Conservation (phyloP, 2,888 invertebrate genomes). For the Meteorus cinctellus region DNA sequence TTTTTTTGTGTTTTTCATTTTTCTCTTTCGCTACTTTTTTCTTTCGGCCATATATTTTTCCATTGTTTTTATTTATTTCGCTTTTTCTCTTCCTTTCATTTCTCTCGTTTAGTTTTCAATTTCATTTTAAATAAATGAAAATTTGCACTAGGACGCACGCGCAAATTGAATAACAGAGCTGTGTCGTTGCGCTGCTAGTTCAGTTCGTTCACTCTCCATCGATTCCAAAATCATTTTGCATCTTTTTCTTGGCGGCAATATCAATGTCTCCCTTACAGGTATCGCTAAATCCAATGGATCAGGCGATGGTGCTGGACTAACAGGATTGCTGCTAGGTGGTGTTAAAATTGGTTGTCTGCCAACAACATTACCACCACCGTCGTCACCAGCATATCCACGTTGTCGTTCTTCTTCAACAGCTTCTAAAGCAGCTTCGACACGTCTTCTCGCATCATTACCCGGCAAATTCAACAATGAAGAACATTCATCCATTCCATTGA, state of each 20-base stretch:
- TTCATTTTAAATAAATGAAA: background rate
- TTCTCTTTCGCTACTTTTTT: background rate
- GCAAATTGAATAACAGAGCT: slow-evolving; percentile 92
- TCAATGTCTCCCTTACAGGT: slow-evolving; percentile 76
- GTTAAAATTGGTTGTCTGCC: slow-evolving; percentile 72
- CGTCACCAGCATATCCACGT: slow-evolving; percentile 52
- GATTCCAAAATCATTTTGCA: slow-evolving; percentile 84
- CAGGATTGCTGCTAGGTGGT: slow-evolving; percentile 78
- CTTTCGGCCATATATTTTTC: background rate
- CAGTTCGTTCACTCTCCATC: slow-evolving; percentile 75
- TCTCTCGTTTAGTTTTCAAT: background rate
- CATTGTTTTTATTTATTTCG: too few species aligned
- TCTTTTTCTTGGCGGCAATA: slow-evolving; percentile 85
- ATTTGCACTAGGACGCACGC: slow-evolving; percentile 74
- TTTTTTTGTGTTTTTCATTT: background rate
- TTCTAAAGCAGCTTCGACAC: slow-evolving; percentile 79
- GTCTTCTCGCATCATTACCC: slow-evolving; percentile 77
- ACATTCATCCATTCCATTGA: slow-evolving; percentile 47
- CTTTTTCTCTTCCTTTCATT: background rate
- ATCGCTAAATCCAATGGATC: slow-evolving; percentile 76
- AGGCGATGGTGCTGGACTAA: slow-evolving; percentile 76
- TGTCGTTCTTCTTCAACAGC: slow-evolving; percentile 74
- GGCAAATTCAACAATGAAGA: slow-evolving; percentile 67
- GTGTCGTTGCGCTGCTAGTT: slow-evolving; percentile 70
- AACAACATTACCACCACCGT: slow-evolving; percentile 41